phyloP scores from a whole-genome alignment of 2,113 vertebrate species.

The Sarotherodon lohbergeri region DNA sequence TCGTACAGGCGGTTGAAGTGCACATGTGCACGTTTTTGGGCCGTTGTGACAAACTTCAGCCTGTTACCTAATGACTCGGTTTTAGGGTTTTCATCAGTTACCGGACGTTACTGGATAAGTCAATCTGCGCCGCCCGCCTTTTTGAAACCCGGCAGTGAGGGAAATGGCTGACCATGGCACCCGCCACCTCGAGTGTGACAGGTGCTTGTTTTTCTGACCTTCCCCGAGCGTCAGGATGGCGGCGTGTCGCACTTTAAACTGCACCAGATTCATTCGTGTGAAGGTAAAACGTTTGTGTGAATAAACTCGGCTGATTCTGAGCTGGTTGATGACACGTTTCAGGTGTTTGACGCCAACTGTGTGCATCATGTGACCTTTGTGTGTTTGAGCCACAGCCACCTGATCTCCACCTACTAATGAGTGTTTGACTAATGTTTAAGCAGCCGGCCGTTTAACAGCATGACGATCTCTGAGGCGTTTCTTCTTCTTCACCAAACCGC shows the following conservation, averaged over 20 bases:
- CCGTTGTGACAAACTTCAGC: accelerated
- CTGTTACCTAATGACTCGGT: background rate
- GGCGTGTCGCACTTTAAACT: background rate
- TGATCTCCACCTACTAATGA: slow-evolving; percentile 32
- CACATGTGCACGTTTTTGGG: background rate
- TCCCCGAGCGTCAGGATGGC: background rate
- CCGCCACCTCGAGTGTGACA: background rate
- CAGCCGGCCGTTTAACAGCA: slow-evolving; percentile 42
- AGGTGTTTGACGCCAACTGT: accelerated
- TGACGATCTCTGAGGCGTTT: background rate
- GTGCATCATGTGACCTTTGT: background rate
- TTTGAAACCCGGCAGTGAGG: accelerated
- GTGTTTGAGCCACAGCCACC: background rate
- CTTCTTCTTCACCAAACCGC: background rate
- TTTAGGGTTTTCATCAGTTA: background rate
- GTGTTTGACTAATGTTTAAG: slow-evolving; percentile 21
- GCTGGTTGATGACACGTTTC: background rate
- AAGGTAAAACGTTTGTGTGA: background rate
- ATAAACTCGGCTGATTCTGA: background rate
- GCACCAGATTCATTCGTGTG: background rate
- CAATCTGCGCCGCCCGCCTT: accelerated
- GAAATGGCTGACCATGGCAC: background rate
- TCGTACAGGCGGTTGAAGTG: background rate
- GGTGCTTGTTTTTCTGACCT: background rate
- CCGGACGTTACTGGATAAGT: background rate